Conservation (phyloP, 2,113 vertebrate species). For the Eolophus roseicapilla region DNA sequence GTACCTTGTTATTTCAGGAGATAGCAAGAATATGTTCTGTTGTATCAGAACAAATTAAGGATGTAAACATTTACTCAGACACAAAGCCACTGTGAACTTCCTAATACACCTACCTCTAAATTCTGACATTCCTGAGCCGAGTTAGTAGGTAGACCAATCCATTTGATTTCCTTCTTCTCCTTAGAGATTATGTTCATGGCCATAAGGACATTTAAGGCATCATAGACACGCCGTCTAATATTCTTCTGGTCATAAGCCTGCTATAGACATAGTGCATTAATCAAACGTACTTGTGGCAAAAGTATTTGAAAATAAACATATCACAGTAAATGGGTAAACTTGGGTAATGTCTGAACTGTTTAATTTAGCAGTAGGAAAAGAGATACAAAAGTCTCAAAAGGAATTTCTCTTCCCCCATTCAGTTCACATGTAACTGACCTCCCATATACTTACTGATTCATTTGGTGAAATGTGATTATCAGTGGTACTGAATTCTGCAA, state of each 20-base stretch:
- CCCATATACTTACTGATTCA: constrained; percentile 85
- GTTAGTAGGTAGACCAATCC: constrained; percentile 98
- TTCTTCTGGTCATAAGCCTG: constrained; percentile 99
- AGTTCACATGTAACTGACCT: constrained; percentile 1
- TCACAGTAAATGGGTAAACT: not conserved
- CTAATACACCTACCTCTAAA: constrained; percentile 81
- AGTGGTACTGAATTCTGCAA: constrained; percentile 95
- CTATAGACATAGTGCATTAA: constrained; percentile 39
- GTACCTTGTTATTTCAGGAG: not conserved
- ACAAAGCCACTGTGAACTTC: not conserved
- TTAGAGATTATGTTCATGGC: constrained; percentile 99
- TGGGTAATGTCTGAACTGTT: not conserved
- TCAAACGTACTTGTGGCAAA: not conserved
- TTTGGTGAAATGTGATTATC: constrained; percentile 95
- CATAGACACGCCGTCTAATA: constrained; percentile 95
- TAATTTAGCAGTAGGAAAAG: constrained; percentile 1
- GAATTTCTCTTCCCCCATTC: constrained; percentile 16
- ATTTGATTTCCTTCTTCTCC: constrained; percentile 99
- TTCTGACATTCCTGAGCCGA: constrained; percentile 99
- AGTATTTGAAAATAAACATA: not conserved
- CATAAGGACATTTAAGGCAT: constrained; percentile 98
- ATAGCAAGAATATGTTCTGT: not conserved
- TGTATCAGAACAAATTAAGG: not conserved
- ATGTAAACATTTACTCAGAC: not conserved
- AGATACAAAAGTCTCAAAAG: not conserved